A percentile compares a stretch with the other conserved stretches of the same genome.
Conservation (phyloP, 2,888 invertebrate species). For the Oscheius sp. region DNA sequence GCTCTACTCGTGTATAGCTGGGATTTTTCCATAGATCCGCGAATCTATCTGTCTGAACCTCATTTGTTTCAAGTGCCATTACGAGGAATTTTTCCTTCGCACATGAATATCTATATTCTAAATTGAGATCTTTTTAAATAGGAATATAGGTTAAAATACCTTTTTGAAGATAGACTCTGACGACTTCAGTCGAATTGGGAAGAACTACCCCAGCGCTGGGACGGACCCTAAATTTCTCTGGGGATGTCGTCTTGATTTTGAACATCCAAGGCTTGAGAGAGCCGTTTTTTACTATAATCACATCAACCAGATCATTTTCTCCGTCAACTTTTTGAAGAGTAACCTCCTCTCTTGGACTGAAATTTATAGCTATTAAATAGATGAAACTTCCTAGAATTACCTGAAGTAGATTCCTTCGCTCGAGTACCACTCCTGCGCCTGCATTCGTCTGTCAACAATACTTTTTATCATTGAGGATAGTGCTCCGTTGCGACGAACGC, state of each 20-base stretch:
- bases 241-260: conserved; percentile 89
- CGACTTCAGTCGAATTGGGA: conserved; percentile 51
- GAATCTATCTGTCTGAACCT: conserved; percentile 49
- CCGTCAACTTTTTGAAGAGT: conserved; percentile 45
- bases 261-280: conserved; percentile 68
- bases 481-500: conserved; percentile 37
- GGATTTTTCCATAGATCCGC: conserved; percentile 47
- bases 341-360: conserved; percentile 57
- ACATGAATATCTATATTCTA: conserved; percentile 59
- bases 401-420: conserved; percentile 4
- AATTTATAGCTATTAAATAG: not conserved
- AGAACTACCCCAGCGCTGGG: conserved; percentile 75
- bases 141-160: conserved; percentile 47
- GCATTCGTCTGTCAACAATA: conserved; percentile 2
- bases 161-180: conserved; percentile 59
- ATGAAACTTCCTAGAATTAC: not conserved
- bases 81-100: conserved; percentile 59
- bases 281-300: conserved; percentile 51
- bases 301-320: conserved; percentile 55
- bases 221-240: conserved; percentile 90
- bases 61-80: conserved; percentile 52
- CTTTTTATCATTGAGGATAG: not conserved
- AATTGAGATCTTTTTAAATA: not conserved
- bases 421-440: conserved; percentile 10
- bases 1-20: conserved; percentile 42